Percentiles rank a stretch among this genome's conserved stretches.
Evolutionary conservation across 2,888 invertebrate genomes (phyloP).

Genomic region (Cyrtodaria siliqua): DNA sequence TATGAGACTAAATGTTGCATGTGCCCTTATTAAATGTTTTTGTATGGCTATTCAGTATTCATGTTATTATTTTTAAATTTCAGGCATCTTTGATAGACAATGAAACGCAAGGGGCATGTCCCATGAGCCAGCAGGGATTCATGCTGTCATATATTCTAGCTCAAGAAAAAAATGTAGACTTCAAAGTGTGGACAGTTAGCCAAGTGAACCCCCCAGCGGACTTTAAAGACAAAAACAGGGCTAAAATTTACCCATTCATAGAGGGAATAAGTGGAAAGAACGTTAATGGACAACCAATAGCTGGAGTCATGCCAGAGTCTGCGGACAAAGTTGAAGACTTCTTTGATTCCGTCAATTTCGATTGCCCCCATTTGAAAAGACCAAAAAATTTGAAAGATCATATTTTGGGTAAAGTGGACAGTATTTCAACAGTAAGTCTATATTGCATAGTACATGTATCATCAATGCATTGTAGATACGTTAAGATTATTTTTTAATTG

Average conservation of each 20-base stretch:
- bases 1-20: too few species aligned
- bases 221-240: constrained; percentile 76
- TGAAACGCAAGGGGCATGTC: constrained; percentile 98
- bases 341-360: constrained; percentile 81
- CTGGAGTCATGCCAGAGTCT: constrained; percentile 81
- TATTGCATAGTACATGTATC: too few species aligned
- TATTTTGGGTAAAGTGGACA: constrained; percentile 56
- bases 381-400: constrained; percentile 63
- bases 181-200: constrained; percentile 81
- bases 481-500: not conserved
- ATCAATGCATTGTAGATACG: not conserved
- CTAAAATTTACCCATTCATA: constrained; percentile 79
- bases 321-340: constrained; percentile 84
- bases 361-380: constrained; percentile 81
- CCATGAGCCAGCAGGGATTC: constrained; percentile 99
- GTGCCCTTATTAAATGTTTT: not conserved
- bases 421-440: constrained; percentile 63
- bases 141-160: constrained; percentile 90
- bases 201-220: constrained; percentile 77
- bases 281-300: constrained; percentile 77
- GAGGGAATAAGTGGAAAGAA: constrained; percentile 74
- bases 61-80: constrained; percentile 37
- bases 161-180: constrained; percentile 78
- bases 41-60: not conserved
- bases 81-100: constrained; percentile 99